Base-by-base conservation (phyloP, 2,888 invertebrate genomes). In the Phrixothrix hirtus region DNA sequence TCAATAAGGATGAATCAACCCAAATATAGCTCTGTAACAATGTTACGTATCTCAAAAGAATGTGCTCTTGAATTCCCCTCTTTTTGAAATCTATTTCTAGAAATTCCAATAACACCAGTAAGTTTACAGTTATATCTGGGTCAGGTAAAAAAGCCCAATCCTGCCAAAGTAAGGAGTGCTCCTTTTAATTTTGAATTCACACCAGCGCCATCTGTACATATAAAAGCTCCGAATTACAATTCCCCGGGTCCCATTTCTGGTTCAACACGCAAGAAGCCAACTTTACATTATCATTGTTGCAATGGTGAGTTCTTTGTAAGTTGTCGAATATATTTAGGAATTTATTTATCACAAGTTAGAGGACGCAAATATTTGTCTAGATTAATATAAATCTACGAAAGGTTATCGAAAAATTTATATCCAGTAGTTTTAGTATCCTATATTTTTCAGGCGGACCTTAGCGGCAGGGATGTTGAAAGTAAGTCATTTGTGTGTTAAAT, bases 401-500 rank as follows among this genome's bases (percentile, higher is more conserved):
- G 11, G 29, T 29, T 29, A 3, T 29, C 9, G n/a, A 35, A 35
- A n/a, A n/a, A n/a, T n/a, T n/a, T n/a, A n/a, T n/a, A n/a, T n/a
- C n/a, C 27, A 16, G 11, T 43, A 34, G 13, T 15, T 41, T 49
- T 39, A 41, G 34, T 17, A 7, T 34, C 26, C 3, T 34, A 2
- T 49, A 34, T 45, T 34, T 85, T 83, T 73, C 84, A 91, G 91
- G 88, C 89, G 79, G 88, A 92, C 82, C 85, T 92, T 77, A 87
- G 86, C 81, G 86, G 87, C 80, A 88, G 86, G 82, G 92, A 92
- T 78, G 78, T 92, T 78, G 92, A 92, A 84, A 89, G 92, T 92
- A 82, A 92, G 92, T 90, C 81, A 7, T 12, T 16, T 27, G 26
- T 11, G 9, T 46, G 11, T 36, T 44, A 15, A 1, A 7, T 45